These are phyloP conservation scores for Poeciliopsis gracilis DNA, from an alignment of 2,797 vertebrate genomes.

Conservation along the genomic window DNA sequence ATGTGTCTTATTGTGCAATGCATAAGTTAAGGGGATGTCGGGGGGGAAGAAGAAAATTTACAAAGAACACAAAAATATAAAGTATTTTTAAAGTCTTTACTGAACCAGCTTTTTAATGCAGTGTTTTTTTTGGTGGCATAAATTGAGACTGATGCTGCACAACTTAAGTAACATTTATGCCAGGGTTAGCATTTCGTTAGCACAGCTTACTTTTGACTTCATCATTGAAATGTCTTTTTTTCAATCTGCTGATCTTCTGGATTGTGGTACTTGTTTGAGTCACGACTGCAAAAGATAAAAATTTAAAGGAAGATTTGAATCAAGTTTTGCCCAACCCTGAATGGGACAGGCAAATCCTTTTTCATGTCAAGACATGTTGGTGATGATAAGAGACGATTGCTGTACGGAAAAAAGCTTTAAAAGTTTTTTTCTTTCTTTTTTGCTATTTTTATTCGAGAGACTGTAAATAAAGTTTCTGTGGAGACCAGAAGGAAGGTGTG, in stretches of 20 bases:
- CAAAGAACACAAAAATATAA: constrained; percentile 10
- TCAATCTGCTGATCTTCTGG: constrained; percentile 11
- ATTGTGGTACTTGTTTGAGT: constrained; percentile 15
- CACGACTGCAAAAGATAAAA: neutral
- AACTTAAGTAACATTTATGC: constrained; percentile 20
- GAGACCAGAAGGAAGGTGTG: constrained; percentile 24
- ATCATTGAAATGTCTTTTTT: neutral
- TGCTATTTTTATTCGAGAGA: constrained; percentile 69
- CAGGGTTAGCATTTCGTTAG: constrained; percentile 27
- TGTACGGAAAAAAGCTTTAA: constrained; percentile 64
- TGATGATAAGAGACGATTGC: constrained; percentile 25
- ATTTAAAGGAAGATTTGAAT: neutral
- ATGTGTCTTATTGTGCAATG: constrained; percentile 72
- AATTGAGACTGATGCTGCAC: neutral
- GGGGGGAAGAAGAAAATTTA: neutral
- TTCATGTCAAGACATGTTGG: neutral
- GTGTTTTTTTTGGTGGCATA: constrained; percentile 8
- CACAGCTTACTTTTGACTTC: constrained; percentile 2
- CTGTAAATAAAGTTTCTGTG: constrained; percentile 66
- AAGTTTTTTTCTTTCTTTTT: constrained; percentile 32
- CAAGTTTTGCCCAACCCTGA: constrained; percentile 21
- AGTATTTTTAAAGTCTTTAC: constrained; percentile 35
- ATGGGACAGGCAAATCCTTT: constrained; percentile 11
- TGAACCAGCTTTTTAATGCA: constrained; percentile 14
- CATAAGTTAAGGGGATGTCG: neutral